Conservation (phyloP, 2,113 vertebrate species). For the Epinephelus moara region DNA sequence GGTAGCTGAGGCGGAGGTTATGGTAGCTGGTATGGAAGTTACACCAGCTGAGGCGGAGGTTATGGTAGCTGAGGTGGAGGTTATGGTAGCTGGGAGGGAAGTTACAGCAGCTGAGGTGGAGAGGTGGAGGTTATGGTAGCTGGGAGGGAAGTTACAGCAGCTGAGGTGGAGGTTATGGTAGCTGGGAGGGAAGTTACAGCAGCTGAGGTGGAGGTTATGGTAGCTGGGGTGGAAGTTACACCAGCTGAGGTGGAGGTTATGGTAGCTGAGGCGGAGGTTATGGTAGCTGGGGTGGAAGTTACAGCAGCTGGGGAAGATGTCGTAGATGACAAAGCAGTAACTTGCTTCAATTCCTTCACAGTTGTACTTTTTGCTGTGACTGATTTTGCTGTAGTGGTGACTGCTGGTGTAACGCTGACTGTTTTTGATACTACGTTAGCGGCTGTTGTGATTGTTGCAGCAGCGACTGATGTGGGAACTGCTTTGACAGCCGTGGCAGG, state of each 20-base stretch:
- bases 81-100: background rate
- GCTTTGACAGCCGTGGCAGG: background rate
- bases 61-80: background rate
- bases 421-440: background rate
- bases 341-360: background rate
- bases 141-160: background rate
- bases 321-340: background rate
- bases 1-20: no score
- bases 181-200: background rate
- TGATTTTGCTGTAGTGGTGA: conserved; percentile 26
- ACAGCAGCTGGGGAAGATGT: background rate
- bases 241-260: background rate
- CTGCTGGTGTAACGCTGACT: conserved; percentile 4
- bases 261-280: background rate
- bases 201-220: background rate
- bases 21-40: no score
- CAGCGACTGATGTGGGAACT: conserved; percentile 17
- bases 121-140: background rate
- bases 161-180: background rate
- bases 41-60: background rate
- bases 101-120: background rate
- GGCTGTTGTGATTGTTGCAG: background rate
- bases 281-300: background rate
- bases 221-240: background rate
- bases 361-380: conserved; percentile 20